phyloP scores from a whole-genome alignment of 2,113 vertebrate genomes.

The Salvator merianae region DNA sequence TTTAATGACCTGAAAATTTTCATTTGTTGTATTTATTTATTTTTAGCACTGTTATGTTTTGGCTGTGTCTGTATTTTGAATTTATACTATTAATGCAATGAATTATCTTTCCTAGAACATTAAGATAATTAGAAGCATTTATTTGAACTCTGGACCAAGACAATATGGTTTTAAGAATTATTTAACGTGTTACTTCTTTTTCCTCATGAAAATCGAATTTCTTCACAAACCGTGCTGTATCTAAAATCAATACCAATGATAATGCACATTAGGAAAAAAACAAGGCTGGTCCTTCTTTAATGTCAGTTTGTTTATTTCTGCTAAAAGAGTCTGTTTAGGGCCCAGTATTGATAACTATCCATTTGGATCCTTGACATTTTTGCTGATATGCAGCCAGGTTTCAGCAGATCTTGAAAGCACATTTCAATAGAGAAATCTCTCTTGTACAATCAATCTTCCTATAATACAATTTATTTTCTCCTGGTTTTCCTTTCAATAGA shows the following conservation, averaged over 20 bases:
- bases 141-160: slow-evolving; percentile 62
- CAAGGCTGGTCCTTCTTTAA: slow-evolving; percentile 68
- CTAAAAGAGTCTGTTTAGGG: slow-evolving; percentile 63
- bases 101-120: slow-evolving; percentile 50
- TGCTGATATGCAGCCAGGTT: slow-evolving; percentile 68
- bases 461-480: slow-evolving; percentile 86
- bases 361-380: slow-evolving; percentile 57
- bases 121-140: slow-evolving; percentile 50
- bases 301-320: slow-evolving; percentile 79
- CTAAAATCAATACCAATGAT: slow-evolving; percentile 87
- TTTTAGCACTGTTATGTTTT: slow-evolving; percentile 48
- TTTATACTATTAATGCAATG: slow-evolving; percentile 61
- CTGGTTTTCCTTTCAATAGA: slow-evolving; percentile 83
- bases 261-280: slow-evolving; percentile 75
- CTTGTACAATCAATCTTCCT: slow-evolving; percentile 83
- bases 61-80: slow-evolving; percentile 48
- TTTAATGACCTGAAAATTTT: slow-evolving; percentile 27
- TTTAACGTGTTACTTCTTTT: slow-evolving; percentile 69
- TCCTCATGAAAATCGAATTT: slow-evolving; percentile 73
- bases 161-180: slow-evolving; percentile 79
- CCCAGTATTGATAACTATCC: slow-evolving; percentile 68
- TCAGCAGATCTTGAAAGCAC: slow-evolving; percentile 60
- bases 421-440: slow-evolving; percentile 76
- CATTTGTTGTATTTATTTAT: slow-evolving; percentile 21
- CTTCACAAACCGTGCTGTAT: slow-evolving; percentile 79